Evolutionary conservation across 2,888 invertebrate genomes (phyloP).

Genomic region (Cremastinae sp.): DNA sequence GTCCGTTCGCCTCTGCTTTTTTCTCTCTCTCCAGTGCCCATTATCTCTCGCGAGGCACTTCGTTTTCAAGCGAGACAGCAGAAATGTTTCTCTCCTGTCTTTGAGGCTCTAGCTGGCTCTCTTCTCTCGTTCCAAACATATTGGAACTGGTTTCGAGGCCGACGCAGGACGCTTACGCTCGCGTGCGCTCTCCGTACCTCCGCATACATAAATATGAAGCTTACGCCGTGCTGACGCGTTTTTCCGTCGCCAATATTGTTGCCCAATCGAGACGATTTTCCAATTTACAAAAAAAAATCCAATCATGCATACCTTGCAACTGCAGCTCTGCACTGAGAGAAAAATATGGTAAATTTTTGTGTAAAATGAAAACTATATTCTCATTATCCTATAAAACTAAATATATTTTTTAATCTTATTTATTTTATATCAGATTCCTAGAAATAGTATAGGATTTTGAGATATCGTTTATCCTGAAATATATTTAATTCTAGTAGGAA

Average conservation of each 20-base stretch:
- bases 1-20: slow-evolving; percentile 14
- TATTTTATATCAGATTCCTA: too few relatives aligned
- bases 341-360: too few relatives aligned
- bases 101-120: slow-evolving; percentile 25
- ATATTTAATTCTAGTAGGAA: too few relatives aligned
- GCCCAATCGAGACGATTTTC: neutral
- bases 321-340: too few relatives aligned
- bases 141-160: slow-evolving; percentile 61
- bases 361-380: too few relatives aligned
- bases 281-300: too few relatives aligned
- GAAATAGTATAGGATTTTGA: too few relatives aligned
- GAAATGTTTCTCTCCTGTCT: slow-evolving; percentile 37
- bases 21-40: slow-evolving; percentile 17
- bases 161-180: slow-evolving; percentile 41
- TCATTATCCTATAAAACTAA: too few relatives aligned
- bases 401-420: too few relatives aligned
- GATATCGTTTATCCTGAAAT: too few relatives aligned
- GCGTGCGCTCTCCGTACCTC: neutral
- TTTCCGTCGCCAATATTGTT: too few relatives aligned
- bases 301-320: too few relatives aligned
- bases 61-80: slow-evolving; percentile 30
- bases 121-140: slow-evolving; percentile 63
- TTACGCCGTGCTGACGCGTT: neutral
- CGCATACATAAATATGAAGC: neutral
- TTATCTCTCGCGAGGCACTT: slow-evolving; percentile 40